These are phyloP conservation scores for Caenorhabditis sulstoni DNA, from an alignment of 2,888 invertebrate genomes.

Conservation along the genomic window DNA sequence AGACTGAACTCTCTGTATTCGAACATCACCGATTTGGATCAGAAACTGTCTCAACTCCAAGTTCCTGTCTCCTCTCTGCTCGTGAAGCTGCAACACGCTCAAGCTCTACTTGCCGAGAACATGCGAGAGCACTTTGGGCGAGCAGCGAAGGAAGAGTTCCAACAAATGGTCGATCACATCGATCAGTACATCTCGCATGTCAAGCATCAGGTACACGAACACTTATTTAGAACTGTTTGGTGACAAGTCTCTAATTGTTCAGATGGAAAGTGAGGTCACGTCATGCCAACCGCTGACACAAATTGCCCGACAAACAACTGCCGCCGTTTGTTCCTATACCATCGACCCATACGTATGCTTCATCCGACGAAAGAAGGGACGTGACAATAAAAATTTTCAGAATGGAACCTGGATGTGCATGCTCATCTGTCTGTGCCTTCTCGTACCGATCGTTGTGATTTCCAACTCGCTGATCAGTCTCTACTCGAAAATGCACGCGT, in stretches of 20 bases:
- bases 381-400: slow-evolving; percentile 74
- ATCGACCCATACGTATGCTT: slow-evolving; percentile 75
- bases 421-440: slow-evolving; percentile 81
- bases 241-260: slow-evolving; percentile 27
- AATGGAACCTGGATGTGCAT: slow-evolving; percentile 83
- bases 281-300: slow-evolving; percentile 75
- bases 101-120: slow-evolving; percentile 70
- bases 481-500: slow-evolving; percentile 81
- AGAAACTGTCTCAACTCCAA: slow-evolving; percentile 64
- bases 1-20: slow-evolving; percentile 58
- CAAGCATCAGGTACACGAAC: slow-evolving; percentile 57
- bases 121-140: slow-evolving; percentile 68
- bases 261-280: slow-evolving; percentile 73
- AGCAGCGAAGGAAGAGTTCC: slow-evolving; percentile 69
- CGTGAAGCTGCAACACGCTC: slow-evolving; percentile 72
- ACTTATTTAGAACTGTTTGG: background rate
- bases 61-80: slow-evolving; percentile 69
- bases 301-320: slow-evolving; percentile 68
- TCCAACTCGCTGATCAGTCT: slow-evolving; percentile 81
- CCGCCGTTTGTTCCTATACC: slow-evolving; percentile 75
- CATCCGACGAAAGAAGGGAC: background rate
- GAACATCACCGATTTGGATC: slow-evolving; percentile 66
- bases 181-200: slow-evolving; percentile 69
- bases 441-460: slow-evolving; percentile 81
- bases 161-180: slow-evolving; percentile 61